A percentile compares a stretch with the other conserved stretches of the same genome.
Conservation (phyloP, 2,797 vertebrate genomes). For the Lepilemur septentrionalis region DNA sequence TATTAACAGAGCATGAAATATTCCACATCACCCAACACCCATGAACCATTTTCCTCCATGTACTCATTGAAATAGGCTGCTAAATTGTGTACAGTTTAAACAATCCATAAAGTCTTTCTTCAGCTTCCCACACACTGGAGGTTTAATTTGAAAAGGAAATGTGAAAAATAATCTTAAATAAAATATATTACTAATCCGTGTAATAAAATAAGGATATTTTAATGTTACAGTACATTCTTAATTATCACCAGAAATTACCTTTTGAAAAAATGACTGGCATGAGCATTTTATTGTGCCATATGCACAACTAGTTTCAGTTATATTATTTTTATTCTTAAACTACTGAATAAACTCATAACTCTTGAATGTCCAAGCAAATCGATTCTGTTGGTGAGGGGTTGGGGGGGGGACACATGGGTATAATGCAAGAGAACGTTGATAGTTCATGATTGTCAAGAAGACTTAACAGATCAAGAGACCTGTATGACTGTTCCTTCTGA, state of each 20-base stretch:
- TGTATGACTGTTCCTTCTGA: neutral
- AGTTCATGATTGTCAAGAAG: neutral
- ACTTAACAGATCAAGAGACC: neutral
- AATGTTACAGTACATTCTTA: neutral
- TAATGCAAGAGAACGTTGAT: neutral
- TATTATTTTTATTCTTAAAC: neutral
- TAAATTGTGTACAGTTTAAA: neutral
- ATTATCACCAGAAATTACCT: neutral
- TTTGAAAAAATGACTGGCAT: neutral
- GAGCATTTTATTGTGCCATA: neutral
- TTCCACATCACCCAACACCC: neutral
- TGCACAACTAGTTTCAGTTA: neutral
- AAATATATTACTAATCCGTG: neutral
- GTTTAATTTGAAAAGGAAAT: slow-evolving; percentile 7
- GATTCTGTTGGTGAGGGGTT: neutral
- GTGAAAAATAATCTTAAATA: neutral
- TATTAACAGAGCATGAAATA: slow-evolving; percentile 8
- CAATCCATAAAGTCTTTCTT: neutral
- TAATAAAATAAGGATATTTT: slow-evolving; percentile 15
- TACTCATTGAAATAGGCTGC: neutral
- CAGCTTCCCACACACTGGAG: neutral
- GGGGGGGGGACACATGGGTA: neutral
- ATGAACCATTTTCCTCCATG: neutral
- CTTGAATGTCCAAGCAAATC: neutral
- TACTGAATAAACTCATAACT: neutral